Conservation (phyloP, 2,113 vertebrate species). For the Silurus glanis region DNA sequence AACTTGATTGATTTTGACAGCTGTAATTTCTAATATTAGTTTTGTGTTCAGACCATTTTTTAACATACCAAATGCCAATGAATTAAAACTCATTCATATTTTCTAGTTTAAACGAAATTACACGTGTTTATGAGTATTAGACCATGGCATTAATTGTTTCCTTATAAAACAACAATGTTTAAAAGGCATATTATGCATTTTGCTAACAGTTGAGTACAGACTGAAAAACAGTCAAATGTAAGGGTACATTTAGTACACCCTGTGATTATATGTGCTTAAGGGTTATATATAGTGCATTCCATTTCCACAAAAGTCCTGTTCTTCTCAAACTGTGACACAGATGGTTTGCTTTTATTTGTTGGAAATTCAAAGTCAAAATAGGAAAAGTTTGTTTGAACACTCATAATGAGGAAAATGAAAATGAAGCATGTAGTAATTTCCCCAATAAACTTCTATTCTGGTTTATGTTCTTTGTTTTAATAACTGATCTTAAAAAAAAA, state of each 20-base stretch:
- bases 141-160: constrained; percentile 13
- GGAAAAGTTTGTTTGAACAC: constrained; percentile 12
- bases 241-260: constrained; percentile 64
- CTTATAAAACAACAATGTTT: not conserved
- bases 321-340: constrained; percentile 51
- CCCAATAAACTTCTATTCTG: not conserved
- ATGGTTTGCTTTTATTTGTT: constrained; percentile 45
- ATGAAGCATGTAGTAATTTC: not conserved
- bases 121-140: not conserved
- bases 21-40: not conserved
- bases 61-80: not conserved
- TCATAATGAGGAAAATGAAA: constrained; percentile 30
- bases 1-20: too few relatives aligned
- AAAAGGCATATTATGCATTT: not conserved
- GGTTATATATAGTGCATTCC: constrained; percentile 69
- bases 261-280: constrained; percentile 72
- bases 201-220: constrained; percentile 60
- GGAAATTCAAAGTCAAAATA: constrained; percentile 21
- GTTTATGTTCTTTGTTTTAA: not conserved
- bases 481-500: not conserved
- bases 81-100: not conserved
- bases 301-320: constrained; percentile 62
- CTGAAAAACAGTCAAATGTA: constrained; percentile 66
- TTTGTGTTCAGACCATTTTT: not conserved
- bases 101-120: not conserved